Conservation (phyloP, 2,888 invertebrate species). For the Sphaerophoria rueppellii region DNA sequence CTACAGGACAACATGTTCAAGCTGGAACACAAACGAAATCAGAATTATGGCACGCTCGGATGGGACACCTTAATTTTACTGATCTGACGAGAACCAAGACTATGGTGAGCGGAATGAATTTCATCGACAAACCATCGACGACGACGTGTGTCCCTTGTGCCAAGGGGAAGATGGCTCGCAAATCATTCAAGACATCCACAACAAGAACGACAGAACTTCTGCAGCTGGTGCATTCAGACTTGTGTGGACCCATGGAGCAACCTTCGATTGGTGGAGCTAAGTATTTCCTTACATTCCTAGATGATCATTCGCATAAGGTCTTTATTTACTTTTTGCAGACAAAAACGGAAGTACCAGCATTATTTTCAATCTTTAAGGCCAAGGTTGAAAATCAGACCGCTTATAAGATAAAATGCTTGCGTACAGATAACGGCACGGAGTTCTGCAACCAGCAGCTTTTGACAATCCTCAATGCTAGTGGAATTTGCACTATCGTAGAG, state of each 20-base stretch:
- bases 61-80: too few species aligned
- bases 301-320: constrained; percentile 76
- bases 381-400: constrained; percentile 75
- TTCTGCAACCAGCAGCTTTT: constrained; percentile 69
- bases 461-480: constrained; percentile 66
- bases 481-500: constrained; percentile 72
- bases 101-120: too few species aligned
- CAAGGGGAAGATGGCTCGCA: constrained; percentile 25
- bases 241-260: constrained; percentile 79
- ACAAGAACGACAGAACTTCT: constrained; percentile 72
- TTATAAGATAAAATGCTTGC: constrained; percentile 74
- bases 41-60: too few species aligned
- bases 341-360: constrained; percentile 75
- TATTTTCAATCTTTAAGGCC: constrained; percentile 74
- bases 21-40: too few species aligned
- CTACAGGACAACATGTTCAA: background rate
- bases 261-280: constrained; percentile 77
- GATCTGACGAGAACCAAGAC: too few species aligned
- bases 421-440: constrained; percentile 75
- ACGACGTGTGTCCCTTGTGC: constrained; percentile 10
- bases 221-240: constrained; percentile 78
- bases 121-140: too few species aligned
- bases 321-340: constrained; percentile 77
- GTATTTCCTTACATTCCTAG: constrained; percentile 79
- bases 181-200: constrained; percentile 63